Evolutionary conservation across 2,888 invertebrate genomes (phyloP).

Genomic region (Erannis defoliaria): DNA sequence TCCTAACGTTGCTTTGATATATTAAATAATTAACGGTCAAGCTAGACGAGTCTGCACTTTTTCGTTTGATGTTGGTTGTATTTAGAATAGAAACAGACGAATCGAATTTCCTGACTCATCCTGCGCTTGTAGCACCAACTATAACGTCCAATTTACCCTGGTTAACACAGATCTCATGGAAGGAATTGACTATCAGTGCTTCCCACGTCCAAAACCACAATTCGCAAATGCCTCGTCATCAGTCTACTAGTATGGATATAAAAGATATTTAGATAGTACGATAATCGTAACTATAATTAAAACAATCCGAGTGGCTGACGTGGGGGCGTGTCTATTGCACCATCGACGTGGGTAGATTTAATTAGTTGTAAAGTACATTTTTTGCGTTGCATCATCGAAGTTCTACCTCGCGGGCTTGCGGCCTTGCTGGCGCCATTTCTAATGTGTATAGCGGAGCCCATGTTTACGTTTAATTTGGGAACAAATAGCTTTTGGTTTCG

Average conservation of each 20-base stretch:
- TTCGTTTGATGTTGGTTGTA: too few species aligned
- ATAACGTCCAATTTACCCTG: background rate
- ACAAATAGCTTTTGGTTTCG: slow-evolving; percentile 23
- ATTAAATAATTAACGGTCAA: too few species aligned
- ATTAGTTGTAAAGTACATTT: slow-evolving; percentile 81
- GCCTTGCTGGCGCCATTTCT: slow-evolving; percentile 55
- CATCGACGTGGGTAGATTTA: slow-evolving; percentile 82
- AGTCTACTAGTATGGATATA: slow-evolving; percentile 30
- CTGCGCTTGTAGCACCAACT: too few species aligned
- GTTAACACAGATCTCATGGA: background rate
- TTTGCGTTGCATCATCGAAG: slow-evolving; percentile 70
- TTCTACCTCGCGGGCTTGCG: slow-evolving; percentile 35
- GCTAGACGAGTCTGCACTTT: too few species aligned
- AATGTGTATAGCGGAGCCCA: slow-evolving; percentile 28
- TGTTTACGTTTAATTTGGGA: slow-evolving; percentile 35
- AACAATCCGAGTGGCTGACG: slow-evolving; percentile 61
- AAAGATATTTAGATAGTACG: slow-evolving; percentile 38
- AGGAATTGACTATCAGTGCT: background rate
- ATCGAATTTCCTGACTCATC: too few species aligned
- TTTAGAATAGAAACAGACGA: too few species aligned
- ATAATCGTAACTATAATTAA: slow-evolving; percentile 71
- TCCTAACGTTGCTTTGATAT: too few species aligned
- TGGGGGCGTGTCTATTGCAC: slow-evolving; percentile 78
- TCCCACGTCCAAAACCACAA: slow-evolving; percentile 28
- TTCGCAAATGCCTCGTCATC: slow-evolving; percentile 30